These are phyloP conservation scores for Anastrepha obliqua DNA, from an alignment of 1,140 invertebrate species.

Conservation along the genomic window DNA sequence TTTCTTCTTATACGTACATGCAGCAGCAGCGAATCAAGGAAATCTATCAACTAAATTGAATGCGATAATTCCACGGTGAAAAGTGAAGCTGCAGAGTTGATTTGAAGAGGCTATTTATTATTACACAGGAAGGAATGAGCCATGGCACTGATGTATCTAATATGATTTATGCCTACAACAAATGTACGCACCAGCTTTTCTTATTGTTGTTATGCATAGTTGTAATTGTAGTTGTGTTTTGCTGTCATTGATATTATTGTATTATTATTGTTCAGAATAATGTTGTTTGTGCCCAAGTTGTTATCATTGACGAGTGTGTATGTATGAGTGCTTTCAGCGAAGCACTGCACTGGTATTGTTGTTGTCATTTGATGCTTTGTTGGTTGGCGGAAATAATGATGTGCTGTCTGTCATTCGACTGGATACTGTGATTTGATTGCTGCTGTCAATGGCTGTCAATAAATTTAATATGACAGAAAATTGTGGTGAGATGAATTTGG, in stretches of 20 bases:
- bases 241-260: constrained; percentile 19
- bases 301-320: constrained; percentile 14
- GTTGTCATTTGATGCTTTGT: background rate
- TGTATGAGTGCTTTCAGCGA: too few species aligned
- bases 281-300: constrained; percentile 25
- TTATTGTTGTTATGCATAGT: background rate
- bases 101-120: constrained; percentile 6
- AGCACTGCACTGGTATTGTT: background rate
- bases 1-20: background rate
- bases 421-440: constrained; percentile 45
- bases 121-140: background rate
- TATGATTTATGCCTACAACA: constrained; percentile 39
- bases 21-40: background rate
- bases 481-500: background rate
- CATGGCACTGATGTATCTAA: constrained; percentile 5
- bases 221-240: background rate
- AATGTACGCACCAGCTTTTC: background rate
- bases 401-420: constrained; percentile 32
- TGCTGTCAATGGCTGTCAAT: constrained; percentile 51
- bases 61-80: constrained; percentile 32
- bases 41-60: constrained; percentile 31
- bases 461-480: constrained; percentile 46
- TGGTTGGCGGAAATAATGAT: constrained; percentile 38
- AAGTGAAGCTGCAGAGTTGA: background rate
- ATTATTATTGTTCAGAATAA: background rate